These are phyloP conservation scores for Abrostola tripartita DNA, from an alignment of 2,888 invertebrate genomes.

Conservation along the genomic window DNA sequence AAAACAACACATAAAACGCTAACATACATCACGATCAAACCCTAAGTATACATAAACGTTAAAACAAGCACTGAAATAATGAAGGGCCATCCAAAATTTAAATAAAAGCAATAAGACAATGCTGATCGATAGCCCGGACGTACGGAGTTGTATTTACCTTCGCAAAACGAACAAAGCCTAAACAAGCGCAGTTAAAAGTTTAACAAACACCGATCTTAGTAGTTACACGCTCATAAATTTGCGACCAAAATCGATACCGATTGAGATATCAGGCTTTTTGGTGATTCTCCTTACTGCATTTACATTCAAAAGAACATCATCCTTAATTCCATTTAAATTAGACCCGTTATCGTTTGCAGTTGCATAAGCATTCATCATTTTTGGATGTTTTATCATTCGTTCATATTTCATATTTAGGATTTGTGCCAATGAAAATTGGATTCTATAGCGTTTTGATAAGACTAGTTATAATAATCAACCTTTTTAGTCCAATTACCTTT, in stretches of 20 bases:
- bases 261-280: constrained; percentile 78
- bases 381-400: constrained; percentile 61
- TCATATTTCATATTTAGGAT: constrained; percentile 48
- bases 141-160: constrained; percentile 44
- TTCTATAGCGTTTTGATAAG: constrained; percentile 34
- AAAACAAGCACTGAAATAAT: constrained; percentile 44
- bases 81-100: constrained; percentile 25
- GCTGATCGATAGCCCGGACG: constrained; percentile 52
- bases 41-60: constrained; percentile 36
- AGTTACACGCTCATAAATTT: constrained; percentile 73
- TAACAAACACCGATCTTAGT: constrained; percentile 72
- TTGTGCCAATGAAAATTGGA: constrained; percentile 28
- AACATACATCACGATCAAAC: constrained; percentile 20
- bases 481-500: constrained; percentile 32
- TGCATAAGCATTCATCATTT: constrained; percentile 59
- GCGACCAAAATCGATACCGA: constrained; percentile 71
- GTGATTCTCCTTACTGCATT: constrained; percentile 25
- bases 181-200: constrained; percentile 57
- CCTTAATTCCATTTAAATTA: constrained; percentile 54
- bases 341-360: constrained; percentile 47
- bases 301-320: constrained; percentile 48
- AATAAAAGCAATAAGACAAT: constrained; percentile 48
- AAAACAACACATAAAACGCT: constrained; percentile 20
- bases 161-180: constrained; percentile 52
- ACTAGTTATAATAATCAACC: constrained; percentile 24